Base-by-base conservation (phyloP, 37 sponge, comb jelly and placozoan species). In the Aplysina aerophoba region DNA sequence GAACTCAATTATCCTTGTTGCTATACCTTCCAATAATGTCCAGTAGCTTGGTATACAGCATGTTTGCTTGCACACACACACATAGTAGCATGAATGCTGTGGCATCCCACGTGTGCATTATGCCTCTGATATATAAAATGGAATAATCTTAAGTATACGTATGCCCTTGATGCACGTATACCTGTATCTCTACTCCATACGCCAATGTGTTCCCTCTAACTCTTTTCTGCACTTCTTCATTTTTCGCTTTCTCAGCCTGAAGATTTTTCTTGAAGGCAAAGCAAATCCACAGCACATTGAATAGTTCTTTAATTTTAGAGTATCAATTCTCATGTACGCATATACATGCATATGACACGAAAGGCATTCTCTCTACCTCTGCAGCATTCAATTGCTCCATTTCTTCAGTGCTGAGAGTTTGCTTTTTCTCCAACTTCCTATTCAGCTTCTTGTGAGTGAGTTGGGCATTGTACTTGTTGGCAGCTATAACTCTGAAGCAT, bases 111-210 rank as follows among this genome's bases (percentile, higher is more conserved):
- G n/a, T n/a, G n/a, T n/a, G n/a, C n/a, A n/a, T n/a, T n/a, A n/a
- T n/a, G n/a, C n/a, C n/a, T n/a, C n/a, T n/a, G n/a, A n/a, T n/a
- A n/a, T n/a, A n/a, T n/a, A n/a, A n/a, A n/a, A n/a, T n/a, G n/a
- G n/a, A n/a, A n/a, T n/a, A n/a, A n/a, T n/a, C n/a, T n/a, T n/a
- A n/a, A n/a, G n/a, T n/a, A n/a, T n/a, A n/a, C n/a, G n/a, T n/a
- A n/a, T n/a, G n/a, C n/a, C n/a, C n/a, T n/a, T 53, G 83, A 55
- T 31, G 22, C 6, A 35, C 78, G n/a, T n/a, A 37, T 28, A 90
- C 90, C 83, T 90, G 86, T 65, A 90, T 56, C 19, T 61, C 17
- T n/a, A 54, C 59, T 21, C 93, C 93, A 83, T 92, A 92, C 15
- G 55, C 74, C 25, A 92, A 67, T 55, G 55, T 57, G 0, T 55